Evolutionary conservation across 2,797 vertebrate species (phyloP), one percentile per base, ranked within the genome.

Genomic region (Cheirogaleus major): DNA sequence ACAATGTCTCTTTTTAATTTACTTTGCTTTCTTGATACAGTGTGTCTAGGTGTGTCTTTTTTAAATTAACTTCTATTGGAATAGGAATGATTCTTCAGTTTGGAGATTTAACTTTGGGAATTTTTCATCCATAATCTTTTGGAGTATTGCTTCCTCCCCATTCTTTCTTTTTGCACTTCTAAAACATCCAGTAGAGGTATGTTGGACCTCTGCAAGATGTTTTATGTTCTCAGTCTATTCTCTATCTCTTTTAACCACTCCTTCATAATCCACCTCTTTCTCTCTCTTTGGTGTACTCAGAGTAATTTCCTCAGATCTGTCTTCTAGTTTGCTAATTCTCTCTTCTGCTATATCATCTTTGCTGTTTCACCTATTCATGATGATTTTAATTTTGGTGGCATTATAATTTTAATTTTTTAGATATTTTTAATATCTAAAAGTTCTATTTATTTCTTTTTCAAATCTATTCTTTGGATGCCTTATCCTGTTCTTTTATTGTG

Each of bases 381-480:
- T 78, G n/a, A 82, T 45, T 89, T 89, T 55, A 38, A 45, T 84
- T 87, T 78, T 73, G 45, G 12, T n/a, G 18, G 48, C 50, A 52
- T 20, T 52, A 7, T 52, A 52, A 52, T 52, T 52, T 52, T 20
- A 52, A 52, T 52, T 52, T 52, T 52, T 52, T 52, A 32, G 76
- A 7, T 14, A 27, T 91, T 80, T 61, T 93, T 92, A 73, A 35
- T 69, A 70, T 75, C 14, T 80, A 43, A 22, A 85, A 57, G 20
- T 50, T 95, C 35, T 57, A 14, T 80, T 83, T 83, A 55, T 55
- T 94, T 78, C 32, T 43, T 95, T 92, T 93, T 85, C 35, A 78
- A 15, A 57, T 85, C 45, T 48, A 4, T 80, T 79, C 32, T 72
- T 88, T 79, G 63, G n/a, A n/a, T 65, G 9, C 43, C n/a, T 17